phyloP scores from a whole-genome alignment of 2,888 invertebrate species.

The Lasioglossum oenotherae region DNA sequence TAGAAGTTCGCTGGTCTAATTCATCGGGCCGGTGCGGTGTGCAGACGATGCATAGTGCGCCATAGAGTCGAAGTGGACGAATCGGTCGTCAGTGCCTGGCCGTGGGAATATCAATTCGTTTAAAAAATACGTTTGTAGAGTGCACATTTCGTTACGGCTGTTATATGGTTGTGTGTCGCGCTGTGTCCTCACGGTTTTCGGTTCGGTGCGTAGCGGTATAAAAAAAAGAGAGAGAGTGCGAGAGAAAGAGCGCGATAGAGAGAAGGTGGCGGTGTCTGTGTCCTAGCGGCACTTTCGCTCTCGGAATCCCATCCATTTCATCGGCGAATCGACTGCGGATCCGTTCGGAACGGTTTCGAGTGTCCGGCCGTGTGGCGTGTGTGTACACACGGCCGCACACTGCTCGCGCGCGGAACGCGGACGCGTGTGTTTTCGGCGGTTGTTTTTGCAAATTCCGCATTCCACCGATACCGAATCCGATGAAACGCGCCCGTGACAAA shows the following conservation, averaged over 20 bases:
- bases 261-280: constrained; percentile 22
- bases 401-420: constrained; percentile 26
- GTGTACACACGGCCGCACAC: constrained; percentile 30
- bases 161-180: constrained; percentile 18
- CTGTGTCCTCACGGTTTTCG: constrained; percentile 27
- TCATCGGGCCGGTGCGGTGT: background rate
- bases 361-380: constrained; percentile 5
- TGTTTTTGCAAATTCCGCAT: constrained; percentile 63
- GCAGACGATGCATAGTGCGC: background rate
- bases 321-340: constrained; percentile 53
- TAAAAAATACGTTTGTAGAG: background rate
- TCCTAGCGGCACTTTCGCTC: constrained; percentile 58
- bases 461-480: constrained; percentile 62
- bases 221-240: background rate
- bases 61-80: background rate
- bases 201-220: background rate
- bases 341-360: constrained; percentile 46
- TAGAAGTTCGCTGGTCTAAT: background rate
- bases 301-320: constrained; percentile 64
- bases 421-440: constrained; percentile 41
- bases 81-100: background rate
- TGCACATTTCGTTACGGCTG: constrained; percentile 22
- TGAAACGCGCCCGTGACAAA: constrained; percentile 60
- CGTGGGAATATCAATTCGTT: constrained; percentile 14
- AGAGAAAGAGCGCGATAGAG: constrained; percentile 9